Evolutionary conservation across 2,797 vertebrate genomes (phyloP).

Genomic region (Karalla daura): DNA sequence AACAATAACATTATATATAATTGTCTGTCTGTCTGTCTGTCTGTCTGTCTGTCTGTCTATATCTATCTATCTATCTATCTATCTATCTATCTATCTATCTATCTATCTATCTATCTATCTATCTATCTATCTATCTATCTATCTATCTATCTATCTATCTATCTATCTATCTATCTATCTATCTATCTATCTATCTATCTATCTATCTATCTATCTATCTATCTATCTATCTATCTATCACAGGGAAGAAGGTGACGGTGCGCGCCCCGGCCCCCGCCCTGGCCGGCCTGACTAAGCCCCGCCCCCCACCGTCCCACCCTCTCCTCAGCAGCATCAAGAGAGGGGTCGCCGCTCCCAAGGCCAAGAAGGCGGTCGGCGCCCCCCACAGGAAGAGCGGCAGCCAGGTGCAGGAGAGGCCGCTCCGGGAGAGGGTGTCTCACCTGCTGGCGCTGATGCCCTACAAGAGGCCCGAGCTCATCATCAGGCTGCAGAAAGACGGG

Average conservation of each 20-base stretch:
- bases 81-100: no score
- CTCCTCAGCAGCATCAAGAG: conserved; percentile 69
- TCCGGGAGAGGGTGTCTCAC: conserved; percentile 89
- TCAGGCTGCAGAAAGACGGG: conserved; percentile 91
- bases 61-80: no score
- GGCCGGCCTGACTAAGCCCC: conserved; percentile 85
- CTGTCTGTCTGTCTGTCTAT: no score
- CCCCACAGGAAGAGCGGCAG: conserved; percentile 52
- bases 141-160: no score
- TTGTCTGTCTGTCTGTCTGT: no score
- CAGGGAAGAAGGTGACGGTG: conserved; percentile 91
- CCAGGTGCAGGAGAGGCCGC: conserved; percentile 83
- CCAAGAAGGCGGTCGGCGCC: conserved; percentile 34
- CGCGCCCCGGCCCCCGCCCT: conserved; percentile 87
- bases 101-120: no score
- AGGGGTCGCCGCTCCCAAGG: conserved; percentile 17
- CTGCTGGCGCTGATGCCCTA: conserved; percentile 94
- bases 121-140: no score
- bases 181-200: no score
- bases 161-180: no score
- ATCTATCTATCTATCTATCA: no score
- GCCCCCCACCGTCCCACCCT: conserved; percentile 83
- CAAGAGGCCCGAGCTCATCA: conserved; percentile 89
- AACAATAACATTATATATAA: no score
- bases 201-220: no score